These are phyloP conservation scores for Carpatolechia fugitivella DNA, from an alignment of 2,888 invertebrate species.

Conservation along the genomic window DNA sequence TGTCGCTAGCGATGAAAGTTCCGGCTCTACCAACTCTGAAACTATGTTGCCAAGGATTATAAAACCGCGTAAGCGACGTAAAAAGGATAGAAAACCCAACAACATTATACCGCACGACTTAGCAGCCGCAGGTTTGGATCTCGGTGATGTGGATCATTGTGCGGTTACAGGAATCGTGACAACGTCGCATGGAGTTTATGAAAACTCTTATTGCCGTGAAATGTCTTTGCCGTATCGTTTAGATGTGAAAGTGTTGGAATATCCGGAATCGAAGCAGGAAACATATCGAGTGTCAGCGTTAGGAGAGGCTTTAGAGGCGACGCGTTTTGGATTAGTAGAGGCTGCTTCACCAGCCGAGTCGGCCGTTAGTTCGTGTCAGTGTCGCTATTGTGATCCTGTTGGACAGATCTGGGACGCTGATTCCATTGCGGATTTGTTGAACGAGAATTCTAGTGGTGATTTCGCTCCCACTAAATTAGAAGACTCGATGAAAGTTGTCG, in stretches of 20 bases:
- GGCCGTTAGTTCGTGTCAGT: slow-evolving; percentile 81
- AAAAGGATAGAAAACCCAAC: slow-evolving; percentile 91
- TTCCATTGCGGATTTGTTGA: slow-evolving; percentile 74
- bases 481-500: slow-evolving; percentile 74
- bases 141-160: slow-evolving; percentile 71
- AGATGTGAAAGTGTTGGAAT: slow-evolving; percentile 67
- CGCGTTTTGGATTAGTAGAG: slow-evolving; percentile 65
- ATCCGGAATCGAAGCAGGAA: slow-evolving; percentile 60
- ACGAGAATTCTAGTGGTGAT: slow-evolving; percentile 71
- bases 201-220: slow-evolving; percentile 71
- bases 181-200: slow-evolving; percentile 61
- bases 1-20: slow-evolving; percentile 88
- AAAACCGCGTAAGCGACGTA: slow-evolving; percentile 92
- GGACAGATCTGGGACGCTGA: slow-evolving; percentile 88
- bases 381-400: slow-evolving; percentile 87
- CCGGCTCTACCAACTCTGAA: slow-evolving; percentile 82
- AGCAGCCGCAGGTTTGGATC: slow-evolving; percentile 57
- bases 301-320: slow-evolving; percentile 74
- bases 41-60: slow-evolving; percentile 92
- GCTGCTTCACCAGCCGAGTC: slow-evolving; percentile 70
- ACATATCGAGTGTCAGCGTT: slow-evolving; percentile 74
- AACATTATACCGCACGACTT: slow-evolving; percentile 72
- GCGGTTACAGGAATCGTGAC: slow-evolving; percentile 55
- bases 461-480: slow-evolving; percentile 73
- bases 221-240: slow-evolving; percentile 72